phyloP scores from a whole-genome alignment of 2,797 vertebrate species.

The Diglossa cyanea region DNA sequence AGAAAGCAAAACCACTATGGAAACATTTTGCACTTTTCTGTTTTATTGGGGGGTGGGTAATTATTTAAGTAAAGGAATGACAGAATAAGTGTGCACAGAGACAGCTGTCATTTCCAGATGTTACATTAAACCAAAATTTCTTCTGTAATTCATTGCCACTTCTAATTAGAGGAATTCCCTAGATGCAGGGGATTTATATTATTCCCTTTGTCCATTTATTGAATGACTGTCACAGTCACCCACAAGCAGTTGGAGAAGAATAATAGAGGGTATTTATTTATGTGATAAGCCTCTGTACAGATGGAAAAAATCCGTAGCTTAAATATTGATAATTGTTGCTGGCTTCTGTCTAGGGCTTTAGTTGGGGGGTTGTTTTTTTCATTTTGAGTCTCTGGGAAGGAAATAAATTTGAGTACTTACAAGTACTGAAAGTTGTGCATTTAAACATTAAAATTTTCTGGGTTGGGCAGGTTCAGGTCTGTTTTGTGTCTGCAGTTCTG shows the following conservation, averaged over 20 bases:
- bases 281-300: conserved; percentile 73
- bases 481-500: rapidly evolving
- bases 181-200: conserved; percentile 73
- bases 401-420: background rate
- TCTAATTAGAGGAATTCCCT: conserved; percentile 79
- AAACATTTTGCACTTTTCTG: background rate
- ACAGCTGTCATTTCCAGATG: conserved; percentile 72
- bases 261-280: conserved; percentile 81
- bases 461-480: background rate
- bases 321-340: conserved; percentile 79
- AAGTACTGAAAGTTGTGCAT: background rate
- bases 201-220: conserved; percentile 73
- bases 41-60: background rate
- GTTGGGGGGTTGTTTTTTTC: background rate
- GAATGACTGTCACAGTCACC: conserved; percentile 71
- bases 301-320: conserved; percentile 79
- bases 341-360: conserved; percentile 72
- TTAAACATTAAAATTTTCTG: background rate
- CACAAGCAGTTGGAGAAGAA: conserved; percentile 67
- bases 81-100: conserved; percentile 32
- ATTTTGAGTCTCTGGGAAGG: conserved; percentile 62
- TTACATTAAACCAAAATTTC: conserved; percentile 73
- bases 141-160: conserved; percentile 71
- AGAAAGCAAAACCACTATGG: background rate
- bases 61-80: conserved; percentile 68